Base-by-base conservation (phyloP, 2,797 vertebrate species). In the Antrozous pallidus region DNA sequence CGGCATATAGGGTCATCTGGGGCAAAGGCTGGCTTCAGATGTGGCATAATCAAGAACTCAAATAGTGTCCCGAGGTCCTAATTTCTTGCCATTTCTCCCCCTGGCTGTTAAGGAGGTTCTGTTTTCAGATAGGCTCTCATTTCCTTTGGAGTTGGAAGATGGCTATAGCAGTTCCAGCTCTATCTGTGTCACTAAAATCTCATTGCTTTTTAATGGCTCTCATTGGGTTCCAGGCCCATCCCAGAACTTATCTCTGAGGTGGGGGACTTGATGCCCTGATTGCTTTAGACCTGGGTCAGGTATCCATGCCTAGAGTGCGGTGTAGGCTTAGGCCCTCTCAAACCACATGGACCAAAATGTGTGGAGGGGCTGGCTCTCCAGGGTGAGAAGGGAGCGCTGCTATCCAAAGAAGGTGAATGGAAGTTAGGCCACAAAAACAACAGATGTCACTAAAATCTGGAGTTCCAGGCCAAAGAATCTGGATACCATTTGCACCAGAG, bases 401-500 rank as follows among this genome's bases (percentile, higher is more conserved):
- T 67, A 18, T 80, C 58, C 45, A 75, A 61, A 83, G 36, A 40
- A 90, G 38, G 28, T 8, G 7, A 84, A 38, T 69, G 54, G 61
- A 80, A 90, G 61, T 36, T 61, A 38, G 58, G 84, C 85, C 67
- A 49, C 75, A 36, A 58, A 88, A 93, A 58, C 20, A 51, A 40
- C 40, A 92, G 42, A 83, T 58, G 45, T 75, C 88, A n/a, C 71
- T 54, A 80, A 87, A 94, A 71, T 63, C 40, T 28, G 2, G 85
- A 81, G 58, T 61, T 22, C 45, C 54, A 49, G 24, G 56, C 75
- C 70, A 79, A 1, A 74, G 75, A 78, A 88, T 80, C 92, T 91
- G 91, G 65, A 67, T 83, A 20, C 69, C 45, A 51, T 92, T 93
- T 95, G 70, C 42, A 61, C 65, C 36, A 79, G 54, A 79, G 87